Evolutionary conservation across 2,113 vertebrate genomes (phyloP).

Genomic region (Catharus minimus): DNA sequence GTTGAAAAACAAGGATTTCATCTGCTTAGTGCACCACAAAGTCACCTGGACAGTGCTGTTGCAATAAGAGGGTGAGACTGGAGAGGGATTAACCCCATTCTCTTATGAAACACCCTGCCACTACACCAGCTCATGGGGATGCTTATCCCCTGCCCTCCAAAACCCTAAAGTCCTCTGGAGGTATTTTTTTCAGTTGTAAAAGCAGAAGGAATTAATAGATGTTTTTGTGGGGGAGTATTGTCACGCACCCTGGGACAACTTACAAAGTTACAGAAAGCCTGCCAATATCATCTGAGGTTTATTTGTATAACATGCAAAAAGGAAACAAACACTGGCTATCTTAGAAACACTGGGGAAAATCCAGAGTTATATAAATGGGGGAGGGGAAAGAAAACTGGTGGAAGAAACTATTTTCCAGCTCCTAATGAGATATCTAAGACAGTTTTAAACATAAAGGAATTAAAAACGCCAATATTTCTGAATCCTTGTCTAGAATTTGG

Average conservation of each 20-base stretch:
- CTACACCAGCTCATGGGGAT: neutral
- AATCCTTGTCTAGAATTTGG: neutral
- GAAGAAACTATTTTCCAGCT: slow-evolving; percentile 2
- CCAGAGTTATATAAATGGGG: slow-evolving; percentile 19
- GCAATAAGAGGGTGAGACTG: neutral
- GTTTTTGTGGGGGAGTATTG: neutral
- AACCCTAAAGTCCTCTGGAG: neutral
- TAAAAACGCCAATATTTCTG: neutral
- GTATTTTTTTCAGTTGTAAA: neutral
- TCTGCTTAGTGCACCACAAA: neutral
- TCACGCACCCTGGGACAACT: neutral
- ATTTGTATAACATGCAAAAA: slow-evolving; percentile 35
- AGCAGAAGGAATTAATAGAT: neutral
- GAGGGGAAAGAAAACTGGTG: neutral
- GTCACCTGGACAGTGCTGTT: neutral
- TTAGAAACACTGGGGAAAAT: slow-evolving; percentile 39
- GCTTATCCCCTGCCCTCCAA: neutral
- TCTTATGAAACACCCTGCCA: neutral
- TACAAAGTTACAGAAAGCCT: neutral
- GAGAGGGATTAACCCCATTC: neutral
- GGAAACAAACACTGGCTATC: slow-evolving; percentile 41
- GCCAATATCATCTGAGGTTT: slow-evolving; percentile 35
- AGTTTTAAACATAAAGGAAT: neutral
- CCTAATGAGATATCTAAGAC: neutral
- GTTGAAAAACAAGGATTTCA: neutral